Base-by-base conservation (phyloP, 2,888 invertebrate genomes). In the Synanthedon tipuliformis region DNA sequence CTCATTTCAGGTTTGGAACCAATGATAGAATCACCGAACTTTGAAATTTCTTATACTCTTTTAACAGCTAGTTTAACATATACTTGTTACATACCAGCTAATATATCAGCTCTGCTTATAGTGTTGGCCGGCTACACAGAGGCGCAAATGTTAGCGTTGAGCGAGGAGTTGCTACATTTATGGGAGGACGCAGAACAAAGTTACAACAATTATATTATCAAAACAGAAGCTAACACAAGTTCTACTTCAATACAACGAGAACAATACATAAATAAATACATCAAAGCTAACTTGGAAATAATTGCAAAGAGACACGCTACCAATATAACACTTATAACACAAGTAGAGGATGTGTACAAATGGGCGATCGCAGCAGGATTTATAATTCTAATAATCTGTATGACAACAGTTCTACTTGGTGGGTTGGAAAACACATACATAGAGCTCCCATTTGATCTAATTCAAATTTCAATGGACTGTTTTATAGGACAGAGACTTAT, bases 401-500 rank as follows among this genome's bases (percentile, higher is more conserved):
- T 78, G 0, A 64, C 70, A 15, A 57, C 65, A 2, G 69, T 68
- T 53, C 57, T 77, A 12, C 53, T 76, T 0, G 75, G 71, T 0
- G 69, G 71, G 0, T 54, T 77, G 12, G 69, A 76, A 52, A 73
- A 75, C 16, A 75, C 76, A 0, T 75, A 65, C 51, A 27, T 72
- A 13, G 62, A 72, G 50, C 54, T 74, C 48, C 74, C 74, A 2
- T 77, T 66, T 16, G 59, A 58, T 1, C 50, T 59, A 3, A 48
- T 52, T 52, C 64, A 68, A 55, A 66, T 76, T 0, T 69, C 64
- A 0, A 71, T 76, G 61, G 78, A 79, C 55, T 81, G 81, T 56
- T 64, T 69, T 1, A 66, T 66, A 2, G 82, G 82, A 0, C 82
- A 81, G 55, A 64, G 68, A 2, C 57, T 82, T 0, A 70, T 75